Conservation (phyloP, 2,888 invertebrate genomes). For the Vanessa cardui region DNA sequence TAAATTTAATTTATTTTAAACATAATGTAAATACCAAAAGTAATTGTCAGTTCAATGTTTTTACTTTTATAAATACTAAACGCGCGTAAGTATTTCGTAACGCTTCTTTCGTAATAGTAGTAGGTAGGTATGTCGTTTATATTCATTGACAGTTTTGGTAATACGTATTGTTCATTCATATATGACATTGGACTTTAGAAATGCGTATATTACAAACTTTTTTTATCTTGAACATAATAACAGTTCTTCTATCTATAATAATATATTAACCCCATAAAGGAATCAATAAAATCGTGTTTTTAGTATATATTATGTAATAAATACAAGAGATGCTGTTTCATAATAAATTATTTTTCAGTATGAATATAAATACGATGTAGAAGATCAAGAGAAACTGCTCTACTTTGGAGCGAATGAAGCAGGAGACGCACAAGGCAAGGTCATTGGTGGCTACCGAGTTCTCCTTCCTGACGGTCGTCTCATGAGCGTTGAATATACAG, state of each 20-base stretch:
- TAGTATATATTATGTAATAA: too few species aligned
- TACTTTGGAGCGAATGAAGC: constrained; percentile 87
- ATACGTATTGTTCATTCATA: not conserved
- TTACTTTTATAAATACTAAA: too few species aligned
- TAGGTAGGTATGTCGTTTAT: not conserved
- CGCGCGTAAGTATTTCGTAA: constrained; percentile 2
- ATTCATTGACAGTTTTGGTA: not conserved
- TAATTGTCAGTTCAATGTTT: constrained; percentile 28
- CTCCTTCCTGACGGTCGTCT: constrained; percentile 87
- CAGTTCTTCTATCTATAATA: too few species aligned
- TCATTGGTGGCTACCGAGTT: constrained; percentile 86
- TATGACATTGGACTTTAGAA: not conserved
- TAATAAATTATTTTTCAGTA: constrained; percentile 77
- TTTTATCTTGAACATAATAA: too few species aligned
- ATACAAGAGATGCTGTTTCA: not conserved
- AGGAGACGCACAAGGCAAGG: constrained; percentile 85
- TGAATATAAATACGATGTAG: constrained; percentile 88
- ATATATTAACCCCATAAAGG: too few species aligned
- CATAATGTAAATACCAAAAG: constrained; percentile 25
- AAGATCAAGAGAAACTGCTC: constrained; percentile 86
- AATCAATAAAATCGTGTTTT: too few species aligned
- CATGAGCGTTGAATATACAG: constrained; percentile 88
- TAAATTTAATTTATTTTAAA: constrained; percentile 29
- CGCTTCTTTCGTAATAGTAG: constrained; percentile 4
- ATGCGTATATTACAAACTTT: too few species aligned